Base-by-base conservation (phyloP, 2,888 invertebrate genomes). In the Phortica magna region DNA sequence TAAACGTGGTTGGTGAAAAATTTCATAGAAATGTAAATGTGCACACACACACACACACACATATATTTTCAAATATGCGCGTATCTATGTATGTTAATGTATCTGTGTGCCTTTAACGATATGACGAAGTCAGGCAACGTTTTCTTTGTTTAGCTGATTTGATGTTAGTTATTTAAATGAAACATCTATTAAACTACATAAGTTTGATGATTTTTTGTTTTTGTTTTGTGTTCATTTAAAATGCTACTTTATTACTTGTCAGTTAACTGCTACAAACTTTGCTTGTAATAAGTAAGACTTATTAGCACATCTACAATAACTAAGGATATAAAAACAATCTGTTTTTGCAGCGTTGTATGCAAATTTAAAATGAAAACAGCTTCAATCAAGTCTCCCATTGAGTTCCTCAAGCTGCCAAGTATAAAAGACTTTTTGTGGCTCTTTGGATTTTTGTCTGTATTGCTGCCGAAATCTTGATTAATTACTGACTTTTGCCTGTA, bases 381-480 rank as follows among this genome's bases (percentile, higher is more conserved):
- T 31, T 31, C 1, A 31, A 31, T 31, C 31, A 31, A 31, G 31
- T 31, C 31, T 31, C 5, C 5, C 31, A 4, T 1, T 4, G 31
- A 31, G 31, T 31, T 31, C 31, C 5, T 31, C n/a, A n/a, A n/a
- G 31, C 31, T 4, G 31, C 31, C 31, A 31, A 31, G 31, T 31
- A 31, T 31, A 4, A 31, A 31, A 31, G 31, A 31, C 31, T 31
- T 31, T 31, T 31, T 31, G 31, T 31, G 2, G 31, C 31, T 4
- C 31, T 2, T 31, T 4, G 2, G 31, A 31, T 31, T 4, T 9
- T 5, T 7, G 31, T n/a, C 6, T 41, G 31, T 41, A 41, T 67
- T 57, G 76, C 61, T 22, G 31, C 68, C 79, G 82, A 80, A 83
- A 83, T 83, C 83, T 77, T 79, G 83, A 83, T 83, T 83, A 80